Percentiles rank a stretch among this genome's conserved stretches.
Conservation (phyloP, 2,113 vertebrate species). For the Ornithorhynchus anatinus region DNA sequence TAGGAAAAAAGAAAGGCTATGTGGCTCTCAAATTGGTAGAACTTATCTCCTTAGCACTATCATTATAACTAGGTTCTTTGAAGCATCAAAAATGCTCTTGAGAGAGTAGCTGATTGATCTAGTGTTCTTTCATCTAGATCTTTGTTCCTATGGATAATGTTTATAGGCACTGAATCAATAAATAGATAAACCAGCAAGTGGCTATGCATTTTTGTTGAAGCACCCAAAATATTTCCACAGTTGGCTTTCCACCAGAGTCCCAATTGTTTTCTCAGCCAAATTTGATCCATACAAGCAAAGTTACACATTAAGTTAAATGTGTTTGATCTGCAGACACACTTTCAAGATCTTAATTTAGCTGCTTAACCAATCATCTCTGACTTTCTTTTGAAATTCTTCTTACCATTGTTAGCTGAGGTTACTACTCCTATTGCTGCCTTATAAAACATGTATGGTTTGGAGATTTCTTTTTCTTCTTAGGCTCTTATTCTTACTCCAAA, state of each 20-base stretch:
- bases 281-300: too few species aligned
- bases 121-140: not conserved
- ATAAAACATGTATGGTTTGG: too few species aligned
- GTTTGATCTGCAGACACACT: not conserved
- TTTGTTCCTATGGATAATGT: too few species aligned
- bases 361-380: not conserved
- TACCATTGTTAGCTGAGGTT: not conserved
- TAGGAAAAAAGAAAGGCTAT: too few species aligned
- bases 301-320: not conserved
- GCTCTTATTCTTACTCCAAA: not conserved
- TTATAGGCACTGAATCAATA: too few species aligned
- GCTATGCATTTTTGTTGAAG: not conserved
- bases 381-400: not conserved
- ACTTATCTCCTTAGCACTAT: too few species aligned
- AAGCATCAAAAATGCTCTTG: not conserved
- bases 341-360: slow-evolving; percentile 22
- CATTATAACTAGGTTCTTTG: not conserved
- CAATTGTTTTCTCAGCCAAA: too few species aligned
- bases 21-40: too few species aligned
- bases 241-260: not conserved
- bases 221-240: not conserved
- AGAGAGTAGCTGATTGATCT: too few species aligned
- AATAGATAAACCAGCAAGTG: not conserved
- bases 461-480: not conserved
- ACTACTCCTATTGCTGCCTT: too few species aligned